Evolutionary conservation across 2,797 vertebrate genomes (phyloP), one percentile per base, ranked within the genome.

Genomic region (Phalanger gymnotis): DNA sequence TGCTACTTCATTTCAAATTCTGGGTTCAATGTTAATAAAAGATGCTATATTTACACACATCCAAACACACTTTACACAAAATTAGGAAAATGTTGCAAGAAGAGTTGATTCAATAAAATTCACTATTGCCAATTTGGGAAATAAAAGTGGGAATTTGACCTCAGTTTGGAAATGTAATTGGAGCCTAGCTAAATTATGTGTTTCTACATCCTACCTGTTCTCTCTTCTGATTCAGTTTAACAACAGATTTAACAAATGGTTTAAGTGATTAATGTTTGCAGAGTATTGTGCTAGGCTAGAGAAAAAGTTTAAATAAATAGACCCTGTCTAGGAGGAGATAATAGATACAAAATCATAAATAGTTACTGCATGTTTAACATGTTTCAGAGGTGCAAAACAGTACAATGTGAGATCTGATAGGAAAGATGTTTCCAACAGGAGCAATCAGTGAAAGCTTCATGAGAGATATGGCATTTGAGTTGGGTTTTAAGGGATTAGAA

Each of bases 1-100:
- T 95, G 66, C 95, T 95, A 96, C n/a, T 98, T 98, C 92, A 93
- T 98, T 98, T 96, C 95, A 97, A 94, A 66, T 25, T 56, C 81
- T 81, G 61, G 40, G 52, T 81, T 93, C 87, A 53, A 11, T 87
- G 7, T 87, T 12, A 87, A 51, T 87, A 51, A 87, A n/a, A 47
- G 25, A 51, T 87, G 73, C 22, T 51, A 47, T 25, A 87, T 87
- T 87, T 87, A 51, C 73, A 87, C 40, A 87, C 73, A 40, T 51
- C 25, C 22, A 47, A 28, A 87, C 19, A 34, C 13, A 89, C 10
- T 89, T 30, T 4, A 52, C 89, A 81, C 92, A 28, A 93, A 90
- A 92, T 53, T 47, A 89, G 25, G 53, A 91, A 94, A 93, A 58
- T 2, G 9, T 6, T 40, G 31, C 1, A 56, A 14, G 31, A 54